Conservation (phyloP, 2,888 invertebrate genomes). For the Linnaemya tessellans region DNA sequence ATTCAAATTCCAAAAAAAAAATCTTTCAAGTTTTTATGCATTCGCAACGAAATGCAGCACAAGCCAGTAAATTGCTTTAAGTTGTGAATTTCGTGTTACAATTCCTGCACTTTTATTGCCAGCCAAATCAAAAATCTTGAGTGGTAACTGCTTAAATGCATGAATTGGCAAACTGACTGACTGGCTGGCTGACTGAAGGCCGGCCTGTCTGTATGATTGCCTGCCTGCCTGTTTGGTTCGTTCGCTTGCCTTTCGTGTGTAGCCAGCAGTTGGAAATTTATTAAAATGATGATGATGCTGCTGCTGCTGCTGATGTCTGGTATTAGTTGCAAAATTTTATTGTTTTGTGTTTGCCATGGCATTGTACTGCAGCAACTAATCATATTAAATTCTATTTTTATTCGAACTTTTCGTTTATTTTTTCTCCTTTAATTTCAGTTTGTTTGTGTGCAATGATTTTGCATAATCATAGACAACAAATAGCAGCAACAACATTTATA, state of each 20-base stretch:
- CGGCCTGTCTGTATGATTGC: background rate
- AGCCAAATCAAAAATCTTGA: conserved; percentile 44
- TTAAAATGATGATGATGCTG: conserved; percentile 41
- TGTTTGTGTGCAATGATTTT: conserved; percentile 40
- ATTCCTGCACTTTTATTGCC: conserved; percentile 57
- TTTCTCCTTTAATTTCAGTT: background rate
- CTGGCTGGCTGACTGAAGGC: background rate
- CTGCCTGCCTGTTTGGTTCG: background rate
- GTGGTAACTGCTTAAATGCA: conserved; percentile 32
- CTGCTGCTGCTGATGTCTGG: conserved; percentile 32
- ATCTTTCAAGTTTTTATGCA: conserved; percentile 22
- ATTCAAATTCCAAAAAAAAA: conserved; percentile 23
- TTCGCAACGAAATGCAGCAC: conserved; percentile 47
- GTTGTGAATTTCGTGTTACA: conserved; percentile 68
- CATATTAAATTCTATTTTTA: conserved; percentile 70
- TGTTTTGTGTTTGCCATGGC: conserved; percentile 19
- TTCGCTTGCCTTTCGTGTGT: background rate
- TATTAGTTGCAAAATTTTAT: conserved; percentile 50
- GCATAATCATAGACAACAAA: conserved; percentile 64
- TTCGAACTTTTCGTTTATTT: conserved; percentile 33
- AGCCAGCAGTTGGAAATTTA: conserved; percentile 29
- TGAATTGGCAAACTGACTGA: conserved; percentile 13
- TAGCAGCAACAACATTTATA: conserved; percentile 44
- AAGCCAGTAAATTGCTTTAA: conserved; percentile 52
- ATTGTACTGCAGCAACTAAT: conserved; percentile 65